Conservation (phyloP, 2,113 vertebrate genomes). For the Alouatta palliata region DNA sequence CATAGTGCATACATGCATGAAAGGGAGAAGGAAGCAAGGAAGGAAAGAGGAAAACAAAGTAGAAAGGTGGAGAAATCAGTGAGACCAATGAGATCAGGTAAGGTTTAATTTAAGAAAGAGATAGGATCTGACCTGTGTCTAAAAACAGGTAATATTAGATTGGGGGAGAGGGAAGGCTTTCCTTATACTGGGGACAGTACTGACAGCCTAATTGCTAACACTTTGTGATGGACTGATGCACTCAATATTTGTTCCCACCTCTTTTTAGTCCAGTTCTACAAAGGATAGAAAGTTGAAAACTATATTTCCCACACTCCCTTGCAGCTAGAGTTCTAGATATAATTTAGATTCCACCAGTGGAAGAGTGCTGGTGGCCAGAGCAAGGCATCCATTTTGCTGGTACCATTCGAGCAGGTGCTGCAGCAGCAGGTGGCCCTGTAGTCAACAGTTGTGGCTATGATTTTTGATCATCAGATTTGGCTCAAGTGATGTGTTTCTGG, state of each 20-base stretch:
- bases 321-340: background rate
- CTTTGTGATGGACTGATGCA: background rate
- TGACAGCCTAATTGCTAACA: background rate
- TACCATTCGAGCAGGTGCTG: background rate
- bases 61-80: background rate
- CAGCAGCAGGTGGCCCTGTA: background rate
- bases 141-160: background rate
- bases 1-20: background rate
- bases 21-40: background rate
- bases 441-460: background rate
- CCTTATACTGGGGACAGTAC: background rate
- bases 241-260: background rate
- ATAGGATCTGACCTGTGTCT: background rate
- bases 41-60: background rate
- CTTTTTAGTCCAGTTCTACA: background rate
- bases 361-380: background rate
- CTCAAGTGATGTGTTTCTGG: background rate
- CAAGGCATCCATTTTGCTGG: background rate
- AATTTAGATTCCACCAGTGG: background rate
- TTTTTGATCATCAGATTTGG: background rate
- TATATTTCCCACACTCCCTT: background rate
- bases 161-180: background rate
- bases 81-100: background rate
- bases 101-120: slow-evolving; percentile 20
- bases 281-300: background rate